Evolutionary conservation across 1,140 invertebrate genomes (phyloP), one percentile per base, ranked within the genome.

Genomic region (Drosophila fuyamai): DNA sequence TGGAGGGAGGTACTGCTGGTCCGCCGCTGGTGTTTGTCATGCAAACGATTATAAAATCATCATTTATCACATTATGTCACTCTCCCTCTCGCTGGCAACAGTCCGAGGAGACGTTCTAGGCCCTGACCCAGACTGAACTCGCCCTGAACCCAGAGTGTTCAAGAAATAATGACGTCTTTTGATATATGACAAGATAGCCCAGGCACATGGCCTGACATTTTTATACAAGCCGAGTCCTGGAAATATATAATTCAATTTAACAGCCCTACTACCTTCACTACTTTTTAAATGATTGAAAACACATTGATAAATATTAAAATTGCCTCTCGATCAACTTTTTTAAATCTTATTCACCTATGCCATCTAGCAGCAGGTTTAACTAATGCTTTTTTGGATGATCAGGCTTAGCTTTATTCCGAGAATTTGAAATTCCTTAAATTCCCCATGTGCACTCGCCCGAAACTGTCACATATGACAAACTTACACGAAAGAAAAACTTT

Each of bases 1-100:
- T 18, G 10, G 5, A 5, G 29, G 32, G 23, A 12, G 9, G 43
- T 12, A 29, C 35, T 32, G 53, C 50, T 54, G 55, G 16, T 57
- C 60, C 29, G 36, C 59, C 40, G 65, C 65, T 67, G 75, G 43
- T 70, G 57, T 54, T 71, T 89, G 77, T 81, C 74, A 89, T 57
- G 73, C 76, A 89, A 88, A 89, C 84, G 85, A 89, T 89, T 89
- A 89, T 84, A 84, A 89, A 89, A 90, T 89, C 84, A 84, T 90
- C 80, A 89, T 89, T 89, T 89, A 89, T 84, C 84, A 88, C 73
- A 88, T 89, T 88, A 89, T 89, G 84, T 79, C 65, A 75, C 68
- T 63, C 71, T 51, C 53, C 47, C 59, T 38, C 40, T 44, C 55
- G 43, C 61, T 57, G 83, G 76, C 80, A 74, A 80, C 76, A 88